These are phyloP conservation scores for Macquaria ambigua DNA, from an alignment of 2,113 vertebrate species.

Conservation along the genomic window DNA sequence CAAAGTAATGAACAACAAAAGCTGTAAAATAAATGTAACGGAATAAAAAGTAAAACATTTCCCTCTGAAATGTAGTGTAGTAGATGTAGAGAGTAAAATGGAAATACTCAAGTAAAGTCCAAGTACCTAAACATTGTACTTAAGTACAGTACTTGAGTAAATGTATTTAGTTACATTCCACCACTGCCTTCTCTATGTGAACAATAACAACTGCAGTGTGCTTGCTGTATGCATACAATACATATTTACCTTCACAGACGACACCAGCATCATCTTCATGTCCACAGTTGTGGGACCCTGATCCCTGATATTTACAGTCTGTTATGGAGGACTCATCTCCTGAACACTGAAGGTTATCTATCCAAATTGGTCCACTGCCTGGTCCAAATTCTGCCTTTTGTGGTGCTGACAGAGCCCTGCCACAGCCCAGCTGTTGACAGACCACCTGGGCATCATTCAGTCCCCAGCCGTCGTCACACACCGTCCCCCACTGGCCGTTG, in stretches of 20 bases:
- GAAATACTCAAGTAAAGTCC: too few relatives aligned
- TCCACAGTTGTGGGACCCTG: not conserved
- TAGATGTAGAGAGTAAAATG: too few relatives aligned
- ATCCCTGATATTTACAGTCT: not conserved
- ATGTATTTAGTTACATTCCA: too few relatives aligned
- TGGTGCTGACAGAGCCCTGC: not conserved
- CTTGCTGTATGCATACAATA: not conserved
- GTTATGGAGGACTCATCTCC: not conserved
- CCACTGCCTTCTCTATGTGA: not conserved
- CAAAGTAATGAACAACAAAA: too few relatives aligned
- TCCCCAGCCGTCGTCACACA: not conserved
- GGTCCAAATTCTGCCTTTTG: not conserved
- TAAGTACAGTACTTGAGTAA: too few relatives aligned
- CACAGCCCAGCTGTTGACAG: conserved; percentile 23
- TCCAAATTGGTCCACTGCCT: conserved; percentile 8
- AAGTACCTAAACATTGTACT: too few relatives aligned
- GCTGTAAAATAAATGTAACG: too few relatives aligned
- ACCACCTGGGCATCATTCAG: not conserved
- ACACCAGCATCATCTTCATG: not conserved
- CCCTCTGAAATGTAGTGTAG: too few relatives aligned
- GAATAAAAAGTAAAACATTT: too few relatives aligned
- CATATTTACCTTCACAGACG: not conserved
- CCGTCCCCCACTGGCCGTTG: not conserved
- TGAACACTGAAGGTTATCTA: not conserved
- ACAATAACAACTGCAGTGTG: not conserved